These are phyloP conservation scores for Didymodactylos carnosus DNA, from an alignment of 2,888 invertebrate species.

Conservation along the genomic window DNA sequence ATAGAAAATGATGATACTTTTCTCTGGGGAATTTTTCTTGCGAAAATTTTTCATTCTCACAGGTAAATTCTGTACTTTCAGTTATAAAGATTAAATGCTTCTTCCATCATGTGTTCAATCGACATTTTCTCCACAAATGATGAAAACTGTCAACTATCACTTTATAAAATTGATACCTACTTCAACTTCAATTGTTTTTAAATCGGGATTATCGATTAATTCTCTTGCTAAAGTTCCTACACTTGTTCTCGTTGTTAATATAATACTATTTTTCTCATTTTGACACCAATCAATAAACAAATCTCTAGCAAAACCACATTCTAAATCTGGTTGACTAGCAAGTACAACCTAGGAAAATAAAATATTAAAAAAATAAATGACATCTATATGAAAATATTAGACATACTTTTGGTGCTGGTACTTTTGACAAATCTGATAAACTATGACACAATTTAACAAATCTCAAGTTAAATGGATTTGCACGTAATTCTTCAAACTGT, in stretches of 20 bases:
- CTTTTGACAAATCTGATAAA: constrained; percentile 57
- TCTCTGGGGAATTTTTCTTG: too few relatives aligned
- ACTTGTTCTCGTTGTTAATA: constrained; percentile 58
- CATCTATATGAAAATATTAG: neutral
- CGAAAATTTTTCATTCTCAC: too few relatives aligned
- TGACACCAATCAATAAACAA: constrained; percentile 80
- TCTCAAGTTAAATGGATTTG: constrained; percentile 79
- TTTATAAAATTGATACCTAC: constrained; percentile 18
- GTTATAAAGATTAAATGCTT: neutral
- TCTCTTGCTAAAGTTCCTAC: constrained; percentile 39
- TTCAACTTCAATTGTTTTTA: constrained; percentile 34
- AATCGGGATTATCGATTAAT: constrained; percentile 37
- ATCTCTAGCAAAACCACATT: constrained; percentile 79
- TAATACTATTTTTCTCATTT: constrained; percentile 73
- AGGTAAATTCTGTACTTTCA: neutral
- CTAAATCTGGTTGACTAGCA: constrained; percentile 80
- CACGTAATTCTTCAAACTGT: constrained; percentile 33
- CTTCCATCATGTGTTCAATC: too few relatives aligned
- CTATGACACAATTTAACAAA: constrained; percentile 83
- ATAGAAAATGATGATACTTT: too few relatives aligned
- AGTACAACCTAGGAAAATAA: constrained; percentile 57
- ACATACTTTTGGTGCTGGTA: constrained; percentile 3
- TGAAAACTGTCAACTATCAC: too few relatives aligned
- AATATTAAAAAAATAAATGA: constrained; percentile 20
- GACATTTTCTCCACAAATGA: too few relatives aligned